Evolutionary conservation across 2,113 vertebrate genomes (phyloP).

Genomic region (Ardeotis arabs): DNA sequence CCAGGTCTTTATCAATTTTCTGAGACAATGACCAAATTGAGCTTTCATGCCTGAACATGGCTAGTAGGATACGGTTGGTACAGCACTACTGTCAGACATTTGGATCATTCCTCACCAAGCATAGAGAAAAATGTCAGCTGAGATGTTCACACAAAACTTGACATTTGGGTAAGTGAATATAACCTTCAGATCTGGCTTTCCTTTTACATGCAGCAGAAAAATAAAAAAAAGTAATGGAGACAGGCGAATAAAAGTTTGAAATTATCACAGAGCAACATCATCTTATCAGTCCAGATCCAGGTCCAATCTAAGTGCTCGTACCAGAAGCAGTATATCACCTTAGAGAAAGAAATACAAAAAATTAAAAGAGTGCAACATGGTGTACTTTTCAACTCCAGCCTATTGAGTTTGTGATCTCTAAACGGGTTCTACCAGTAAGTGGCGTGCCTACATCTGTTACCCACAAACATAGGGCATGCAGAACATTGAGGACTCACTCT

Average conservation of each 20-base stretch:
- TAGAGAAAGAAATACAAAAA: not conserved
- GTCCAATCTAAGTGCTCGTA: not conserved
- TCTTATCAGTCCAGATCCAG: slow-evolving; percentile 2
- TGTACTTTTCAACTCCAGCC: not conserved
- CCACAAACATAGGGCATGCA: not conserved
- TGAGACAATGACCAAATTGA: slow-evolving; percentile 40
- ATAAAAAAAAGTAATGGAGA: not conserved
- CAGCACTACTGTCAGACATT: slow-evolving; percentile 20
- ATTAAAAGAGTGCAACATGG: not conserved
- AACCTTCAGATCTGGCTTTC: slow-evolving; percentile 54
- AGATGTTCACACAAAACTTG: slow-evolving; percentile 58
- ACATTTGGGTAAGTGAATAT: slow-evolving; percentile 59
- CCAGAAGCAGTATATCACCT: not conserved
- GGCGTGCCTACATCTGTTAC: not conserved
- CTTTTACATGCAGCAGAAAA: slow-evolving; percentile 14
- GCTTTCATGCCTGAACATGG: slow-evolving; percentile 30
- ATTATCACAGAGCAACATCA: not conserved
- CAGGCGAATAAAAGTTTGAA: not conserved
- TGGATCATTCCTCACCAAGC: slow-evolving; percentile 31
- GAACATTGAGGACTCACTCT: not conserved
- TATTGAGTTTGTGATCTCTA: not conserved
- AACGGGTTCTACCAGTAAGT: not conserved
- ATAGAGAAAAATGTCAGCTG: slow-evolving; percentile 64
- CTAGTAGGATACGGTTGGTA: not conserved
- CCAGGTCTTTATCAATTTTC: slow-evolving; percentile 49